Evolutionary conservation across 2,888 invertebrate species (phyloP).

Genomic region (Lathronympha strigana): DNA sequence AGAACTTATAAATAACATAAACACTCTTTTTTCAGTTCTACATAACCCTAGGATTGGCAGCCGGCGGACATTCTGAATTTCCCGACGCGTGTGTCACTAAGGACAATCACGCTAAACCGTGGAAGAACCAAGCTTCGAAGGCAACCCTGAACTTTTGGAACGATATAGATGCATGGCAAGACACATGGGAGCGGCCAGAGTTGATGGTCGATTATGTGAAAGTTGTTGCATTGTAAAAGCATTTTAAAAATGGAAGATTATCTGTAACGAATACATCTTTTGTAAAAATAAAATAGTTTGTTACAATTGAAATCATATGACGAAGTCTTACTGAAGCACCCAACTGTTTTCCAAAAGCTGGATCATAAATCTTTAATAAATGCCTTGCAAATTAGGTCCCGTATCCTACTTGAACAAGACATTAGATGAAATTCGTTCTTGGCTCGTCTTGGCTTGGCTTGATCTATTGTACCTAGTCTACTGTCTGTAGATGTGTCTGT

Average conservation of each 20-base stretch:
- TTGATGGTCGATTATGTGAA: constrained; percentile 85
- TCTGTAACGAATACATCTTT: background rate
- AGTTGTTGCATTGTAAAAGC: constrained; percentile 72
- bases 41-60: constrained; percentile 87
- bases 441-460: no score
- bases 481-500: no score
- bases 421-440: no score
- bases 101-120: constrained; percentile 83
- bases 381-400: no score
- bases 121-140: constrained; percentile 84
- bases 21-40: constrained; percentile 80
- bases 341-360: no score
- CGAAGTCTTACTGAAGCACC: no score
- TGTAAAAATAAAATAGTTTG: background rate
- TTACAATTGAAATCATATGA: background rate
- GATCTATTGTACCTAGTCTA: no score
- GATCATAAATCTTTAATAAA: no score
- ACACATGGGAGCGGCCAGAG: constrained; percentile 83
- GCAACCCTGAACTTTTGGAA: constrained; percentile 86
- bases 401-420: no score
- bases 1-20: background rate
- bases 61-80: constrained; percentile 88
- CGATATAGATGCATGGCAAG: constrained; percentile 81
- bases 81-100: constrained; percentile 79
- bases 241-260: background rate